Evolutionary conservation across 30 jellyfish, hydroid and myxozoan species (phyloP).

Genomic region (Turritopsis rubra): DNA sequence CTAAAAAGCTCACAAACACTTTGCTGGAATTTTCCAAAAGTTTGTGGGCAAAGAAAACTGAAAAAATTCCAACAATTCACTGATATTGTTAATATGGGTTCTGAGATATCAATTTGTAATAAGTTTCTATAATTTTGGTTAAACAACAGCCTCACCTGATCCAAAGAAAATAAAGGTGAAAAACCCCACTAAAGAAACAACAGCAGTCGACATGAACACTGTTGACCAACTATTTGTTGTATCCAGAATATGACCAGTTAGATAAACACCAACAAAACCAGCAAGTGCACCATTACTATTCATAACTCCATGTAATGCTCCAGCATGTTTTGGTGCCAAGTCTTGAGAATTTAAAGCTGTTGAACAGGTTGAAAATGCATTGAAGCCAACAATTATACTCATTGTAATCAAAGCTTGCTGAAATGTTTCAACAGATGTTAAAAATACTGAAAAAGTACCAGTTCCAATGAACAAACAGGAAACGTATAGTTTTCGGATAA

Average conservation of each 20-base stretch:
- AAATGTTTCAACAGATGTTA: slow-evolving; percentile 67
- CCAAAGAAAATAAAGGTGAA: slow-evolving; percentile 17
- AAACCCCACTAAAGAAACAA: slow-evolving; percentile 57
- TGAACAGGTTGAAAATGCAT: slow-evolving; percentile 74
- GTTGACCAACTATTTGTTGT: slow-evolving; percentile 77
- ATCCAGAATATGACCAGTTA: slow-evolving; percentile 71
- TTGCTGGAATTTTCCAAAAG: no score
- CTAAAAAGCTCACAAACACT: no score
- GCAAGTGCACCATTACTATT: slow-evolving; percentile 84
- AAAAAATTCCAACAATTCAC: no score
- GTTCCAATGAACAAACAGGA: slow-evolving; percentile 52
- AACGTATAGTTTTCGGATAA: slow-evolving; percentile 71
- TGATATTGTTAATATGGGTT: neutral
- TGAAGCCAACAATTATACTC: slow-evolving; percentile 59
- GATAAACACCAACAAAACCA: slow-evolving; percentile 80
- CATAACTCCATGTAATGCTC: slow-evolving; percentile 81
- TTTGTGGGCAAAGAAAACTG: no score
- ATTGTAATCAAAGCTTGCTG: slow-evolving; percentile 75
- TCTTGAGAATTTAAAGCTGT: slow-evolving; percentile 85
- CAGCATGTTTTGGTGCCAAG: slow-evolving; percentile 86
- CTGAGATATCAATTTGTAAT: no score
- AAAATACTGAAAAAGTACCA: slow-evolving; percentile 50
- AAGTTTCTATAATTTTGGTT: no score
- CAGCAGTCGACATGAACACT: slow-evolving; percentile 65
- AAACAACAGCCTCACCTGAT: neutral